phyloP scores from a whole-genome alignment of 2,113 vertebrate species.

The Cryptotis parvus region DNA sequence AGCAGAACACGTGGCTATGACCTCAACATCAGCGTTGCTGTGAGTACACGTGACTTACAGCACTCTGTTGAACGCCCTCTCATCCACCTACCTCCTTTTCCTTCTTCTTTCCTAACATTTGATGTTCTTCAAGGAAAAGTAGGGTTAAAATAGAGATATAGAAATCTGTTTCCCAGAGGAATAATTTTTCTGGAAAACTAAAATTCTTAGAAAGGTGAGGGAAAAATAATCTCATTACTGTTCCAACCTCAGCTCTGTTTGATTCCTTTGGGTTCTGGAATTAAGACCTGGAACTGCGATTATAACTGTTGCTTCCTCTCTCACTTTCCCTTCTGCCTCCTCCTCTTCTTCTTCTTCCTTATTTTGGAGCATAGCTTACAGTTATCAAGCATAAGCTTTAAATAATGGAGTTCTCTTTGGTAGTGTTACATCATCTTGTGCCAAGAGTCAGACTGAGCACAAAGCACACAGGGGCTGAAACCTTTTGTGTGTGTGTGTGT shows the following conservation, averaged over 20 bases:
- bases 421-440: neutral
- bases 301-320: neutral
- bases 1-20: neutral
- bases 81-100: neutral
- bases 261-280: neutral
- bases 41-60: rapidly evolving
- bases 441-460: too few relatives aligned
- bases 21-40: rapidly evolving
- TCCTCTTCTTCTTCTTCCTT: neutral
- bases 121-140: conserved; percentile 21
- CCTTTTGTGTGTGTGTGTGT: neutral
- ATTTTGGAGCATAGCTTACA: neutral
- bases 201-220: neutral
- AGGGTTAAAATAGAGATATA: neutral
- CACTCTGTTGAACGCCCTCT: rapidly evolving
- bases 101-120: neutral
- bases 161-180: neutral
- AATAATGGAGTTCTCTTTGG: neutral
- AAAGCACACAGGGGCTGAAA: neutral
- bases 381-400: neutral
- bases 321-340: neutral
- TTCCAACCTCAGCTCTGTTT: neutral
- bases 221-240: neutral
- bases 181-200: neutral
- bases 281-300: neutral